Evolutionary conservation across 2,797 vertebrate genomes (phyloP).

Genomic region (Phrynocephalus guinanensis): DNA sequence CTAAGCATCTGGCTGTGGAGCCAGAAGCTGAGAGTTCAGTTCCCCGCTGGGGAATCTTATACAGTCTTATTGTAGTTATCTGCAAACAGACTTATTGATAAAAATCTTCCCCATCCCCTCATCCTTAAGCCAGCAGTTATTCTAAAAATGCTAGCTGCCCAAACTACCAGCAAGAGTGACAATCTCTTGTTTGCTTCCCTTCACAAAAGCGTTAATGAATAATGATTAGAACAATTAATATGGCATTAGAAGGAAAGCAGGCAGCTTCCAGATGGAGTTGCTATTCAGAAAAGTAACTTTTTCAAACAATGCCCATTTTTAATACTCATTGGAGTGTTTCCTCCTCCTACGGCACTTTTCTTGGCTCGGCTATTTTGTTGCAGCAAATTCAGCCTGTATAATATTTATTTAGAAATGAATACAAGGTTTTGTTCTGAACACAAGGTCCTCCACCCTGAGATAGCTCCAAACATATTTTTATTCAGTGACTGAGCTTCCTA

Average conservation of each 20-base stretch:
- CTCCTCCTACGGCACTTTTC: not conserved
- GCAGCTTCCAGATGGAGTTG: not conserved
- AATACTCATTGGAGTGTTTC: not conserved
- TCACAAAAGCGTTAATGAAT: not conserved
- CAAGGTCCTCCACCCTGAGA: not conserved
- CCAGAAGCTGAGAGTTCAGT: no score
- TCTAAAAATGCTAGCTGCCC: not conserved
- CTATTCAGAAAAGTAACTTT: not conserved
- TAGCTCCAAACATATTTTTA: slow-evolving; percentile 7
- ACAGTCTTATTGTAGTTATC: no score
- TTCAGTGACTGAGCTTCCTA: slow-evolving; percentile 3
- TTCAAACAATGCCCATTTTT: not conserved
- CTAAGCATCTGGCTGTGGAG: no score
- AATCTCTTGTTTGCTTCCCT: not conserved
- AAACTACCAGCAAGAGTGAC: not conserved
- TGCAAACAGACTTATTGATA: not conserved
- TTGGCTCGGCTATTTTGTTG: not conserved
- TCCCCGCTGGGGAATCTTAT: no score
- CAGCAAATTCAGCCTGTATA: not conserved
- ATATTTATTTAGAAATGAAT: not conserved
- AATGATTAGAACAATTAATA: not conserved
- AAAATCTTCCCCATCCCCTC: not conserved
- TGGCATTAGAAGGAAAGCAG: not conserved
- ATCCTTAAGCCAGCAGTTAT: not conserved
- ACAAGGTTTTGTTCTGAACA: not conserved